Evolutionary conservation across 92 coral and sea anemone species (phyloP), one percentile per base, ranked within the genome.

Genomic region (Isaurus tuberculatus): DNA sequence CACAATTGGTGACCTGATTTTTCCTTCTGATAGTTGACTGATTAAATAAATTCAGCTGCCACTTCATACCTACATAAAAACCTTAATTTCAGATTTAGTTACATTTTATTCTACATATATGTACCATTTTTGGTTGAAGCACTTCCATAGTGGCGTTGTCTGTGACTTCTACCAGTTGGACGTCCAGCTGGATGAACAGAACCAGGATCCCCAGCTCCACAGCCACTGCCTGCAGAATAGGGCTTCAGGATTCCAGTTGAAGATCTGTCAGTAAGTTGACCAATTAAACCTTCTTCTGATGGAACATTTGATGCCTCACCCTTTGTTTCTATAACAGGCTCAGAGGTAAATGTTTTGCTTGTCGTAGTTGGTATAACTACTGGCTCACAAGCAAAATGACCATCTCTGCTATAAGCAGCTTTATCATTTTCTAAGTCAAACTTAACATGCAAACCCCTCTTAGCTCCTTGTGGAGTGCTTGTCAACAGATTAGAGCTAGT

Each of bases 391-490:
- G 40, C 64, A 32, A 30, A 5, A 64, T 36, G 0, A 36, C n/a
- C 46, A 20, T 26, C 42, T 65, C 65, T 31, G 61, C 60, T 55
- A 4, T 75, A 73, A 7, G 49, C 33, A 23, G 37, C 75, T 53
- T 30, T 80, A 42, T 74, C 67, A 71, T 40, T 88, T 26, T 85
- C 92, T 2, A 83, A 65, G 33, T 92, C 93, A 89, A 97, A 97
- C 64, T 97, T 94, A 40, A 97, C 99, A 89, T 94, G 99, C 40
- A 75, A 80, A 37, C 89, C 89, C 67, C 82, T 91, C 88, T 88
- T 90, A 10, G 71, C 75, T 71, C 75, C 88, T 34, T 81, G 79
- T 2, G 98, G 98, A 22, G 97, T 94, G 37, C 99, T 97, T 5
- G 98, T 93, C 23, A 86, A 57, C 3, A 83, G 87, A 46, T 79